These are phyloP conservation scores for Megaleporinus macrocephalus DNA, from an alignment of 2,113 vertebrate genomes.

Conservation along the genomic window DNA sequence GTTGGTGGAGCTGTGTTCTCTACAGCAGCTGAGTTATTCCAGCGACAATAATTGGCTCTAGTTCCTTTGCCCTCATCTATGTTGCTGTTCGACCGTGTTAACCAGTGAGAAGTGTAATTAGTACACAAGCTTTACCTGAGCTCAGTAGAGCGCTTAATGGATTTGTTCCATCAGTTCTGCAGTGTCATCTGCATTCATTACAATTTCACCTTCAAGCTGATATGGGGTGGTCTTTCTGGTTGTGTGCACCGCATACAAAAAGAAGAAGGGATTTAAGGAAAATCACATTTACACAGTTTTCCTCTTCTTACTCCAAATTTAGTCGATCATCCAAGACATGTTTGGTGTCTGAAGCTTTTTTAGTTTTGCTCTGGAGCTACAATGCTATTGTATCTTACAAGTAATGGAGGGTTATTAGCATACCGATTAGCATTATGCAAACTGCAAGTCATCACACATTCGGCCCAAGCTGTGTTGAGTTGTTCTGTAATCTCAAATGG, in stretches of 20 bases:
- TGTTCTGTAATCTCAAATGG: too few relatives aligned
- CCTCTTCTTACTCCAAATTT: neutral
- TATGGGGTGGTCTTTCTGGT: neutral
- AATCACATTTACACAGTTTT: neutral
- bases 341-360: too few relatives aligned
- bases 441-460: too few relatives aligned
- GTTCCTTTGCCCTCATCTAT: neutral
- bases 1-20: neutral
- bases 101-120: conserved; percentile 9
- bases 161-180: neutral
- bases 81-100: neutral
- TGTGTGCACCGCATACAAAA: neutral
- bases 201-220: neutral
- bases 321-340: too few relatives aligned
- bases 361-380: too few relatives aligned
- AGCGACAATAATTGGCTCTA: neutral
- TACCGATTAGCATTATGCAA: too few relatives aligned
- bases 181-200: neutral
- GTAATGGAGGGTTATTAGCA: too few relatives aligned
- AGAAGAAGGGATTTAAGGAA: neutral
- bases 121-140: neutral
- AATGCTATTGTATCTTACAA: too few relatives aligned
- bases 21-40: neutral
- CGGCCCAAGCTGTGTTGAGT: too few relatives aligned
- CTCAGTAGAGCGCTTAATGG: neutral